Conservation (phyloP, 2,888 invertebrate genomes). For the Agonopterix heracliana region DNA sequence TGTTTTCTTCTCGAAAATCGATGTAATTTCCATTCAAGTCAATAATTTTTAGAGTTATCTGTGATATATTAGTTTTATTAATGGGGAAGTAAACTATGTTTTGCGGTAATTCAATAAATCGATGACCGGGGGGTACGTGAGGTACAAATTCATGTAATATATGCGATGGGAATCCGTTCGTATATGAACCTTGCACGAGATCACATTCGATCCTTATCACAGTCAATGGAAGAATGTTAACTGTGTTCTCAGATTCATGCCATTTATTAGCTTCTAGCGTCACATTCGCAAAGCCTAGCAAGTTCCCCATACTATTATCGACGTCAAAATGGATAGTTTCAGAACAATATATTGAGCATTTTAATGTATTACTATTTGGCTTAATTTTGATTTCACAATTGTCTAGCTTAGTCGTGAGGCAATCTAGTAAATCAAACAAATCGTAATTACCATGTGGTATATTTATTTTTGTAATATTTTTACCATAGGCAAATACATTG, state of each 20-base stretch:
- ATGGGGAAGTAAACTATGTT: background rate
- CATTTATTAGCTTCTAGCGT: background rate
- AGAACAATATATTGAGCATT: slow-evolving; percentile 10
- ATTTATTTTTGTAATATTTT: slow-evolving; percentile 18
- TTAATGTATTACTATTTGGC: slow-evolving; percentile 29
- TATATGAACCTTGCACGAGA: slow-evolving; percentile 21
- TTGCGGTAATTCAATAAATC: background rate
- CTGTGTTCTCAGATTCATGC: too few relatives aligned
- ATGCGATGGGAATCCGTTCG: background rate
- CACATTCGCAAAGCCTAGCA: slow-evolving; percentile 5
- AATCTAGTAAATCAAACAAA: slow-evolving; percentile 5
- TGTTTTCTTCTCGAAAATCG: slow-evolving; percentile 8
- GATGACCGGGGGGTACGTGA: slow-evolving; percentile 1
- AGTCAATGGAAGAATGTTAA: slow-evolving; percentile 9
- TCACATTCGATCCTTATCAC: slow-evolving; percentile 9
- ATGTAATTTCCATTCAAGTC: slow-evolving; percentile 6
- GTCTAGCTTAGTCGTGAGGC: slow-evolving; percentile 11
- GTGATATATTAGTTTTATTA: background rate
- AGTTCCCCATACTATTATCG: slow-evolving; percentile 1
- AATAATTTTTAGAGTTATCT: background rate
- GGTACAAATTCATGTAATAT: slow-evolving; percentile 6
- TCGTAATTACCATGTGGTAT: slow-evolving; percentile 25
- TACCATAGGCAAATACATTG: slow-evolving; percentile 27
- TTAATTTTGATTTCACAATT: slow-evolving; percentile 1
- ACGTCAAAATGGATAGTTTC: slow-evolving; percentile 6